These are phyloP conservation scores for Siniperca undulata DNA, from an alignment of 2,797 vertebrate genomes.

Conservation along the genomic window DNA sequence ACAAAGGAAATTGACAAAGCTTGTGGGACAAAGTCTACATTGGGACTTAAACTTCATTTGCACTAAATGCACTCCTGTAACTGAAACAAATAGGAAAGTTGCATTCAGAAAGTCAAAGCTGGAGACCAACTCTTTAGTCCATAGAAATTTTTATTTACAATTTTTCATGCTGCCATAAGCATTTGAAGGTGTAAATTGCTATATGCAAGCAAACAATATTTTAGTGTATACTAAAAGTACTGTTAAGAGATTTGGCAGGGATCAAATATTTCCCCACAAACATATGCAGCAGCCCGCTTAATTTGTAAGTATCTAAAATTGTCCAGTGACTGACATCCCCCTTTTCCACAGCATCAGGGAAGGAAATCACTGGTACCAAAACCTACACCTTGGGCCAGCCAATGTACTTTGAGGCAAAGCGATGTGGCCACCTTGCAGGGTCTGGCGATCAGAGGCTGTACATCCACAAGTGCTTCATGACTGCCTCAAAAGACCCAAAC, in stretches of 20 bases:
- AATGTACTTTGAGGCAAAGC: slow-evolving; percentile 77
- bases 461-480: slow-evolving; percentile 79
- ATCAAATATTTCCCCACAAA: neutral
- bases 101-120: neutral
- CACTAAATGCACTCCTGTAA: neutral
- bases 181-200: neutral
- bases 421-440: fast-evolving
- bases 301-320: neutral
- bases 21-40: neutral
- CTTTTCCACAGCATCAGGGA: slow-evolving; percentile 64
- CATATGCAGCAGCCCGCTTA: neutral
- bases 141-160: neutral
- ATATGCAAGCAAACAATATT: neutral
- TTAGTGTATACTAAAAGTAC: neutral
- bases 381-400: slow-evolving; percentile 67
- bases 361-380: slow-evolving; percentile 16
- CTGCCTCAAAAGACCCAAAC: slow-evolving; percentile 32
- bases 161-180: neutral
- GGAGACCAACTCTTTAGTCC: neutral
- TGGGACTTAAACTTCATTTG: neutral
- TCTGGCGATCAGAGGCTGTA: slow-evolving; percentile 61
- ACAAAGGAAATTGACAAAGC: neutral
- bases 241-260: neutral
- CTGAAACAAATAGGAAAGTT: too few relatives aligned
- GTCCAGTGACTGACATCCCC: neutral